Conservation (phyloP, 2,113 vertebrate genomes). For the Clarias macrocephalus region DNA sequence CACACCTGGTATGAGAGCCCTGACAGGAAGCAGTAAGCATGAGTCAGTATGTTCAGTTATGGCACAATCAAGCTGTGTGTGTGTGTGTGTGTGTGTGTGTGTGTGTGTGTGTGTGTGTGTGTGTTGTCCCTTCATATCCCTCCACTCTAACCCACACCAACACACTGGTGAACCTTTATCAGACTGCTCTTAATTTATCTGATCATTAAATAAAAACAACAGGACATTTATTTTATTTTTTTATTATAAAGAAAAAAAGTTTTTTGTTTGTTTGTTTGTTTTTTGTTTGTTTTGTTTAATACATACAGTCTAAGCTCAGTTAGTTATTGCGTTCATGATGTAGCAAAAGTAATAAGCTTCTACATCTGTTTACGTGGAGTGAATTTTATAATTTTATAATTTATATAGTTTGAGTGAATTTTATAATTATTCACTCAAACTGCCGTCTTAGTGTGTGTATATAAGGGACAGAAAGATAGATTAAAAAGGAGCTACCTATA, state of each 20-base stretch:
- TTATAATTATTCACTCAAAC: no score
- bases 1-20: constrained; percentile 21
- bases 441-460: no score
- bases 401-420: no score
- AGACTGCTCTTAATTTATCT: not conserved
- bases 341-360: not conserved
- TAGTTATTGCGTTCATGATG: not conserved
- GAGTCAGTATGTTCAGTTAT: not conserved
- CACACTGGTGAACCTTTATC: not conserved
- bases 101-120: constrained; percentile 1
- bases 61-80: not conserved
- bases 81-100: constrained; percentile 22
- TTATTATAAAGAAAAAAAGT: no score
- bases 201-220: not conserved
- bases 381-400: no score
- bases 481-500: not conserved
- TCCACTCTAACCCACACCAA: not conserved
- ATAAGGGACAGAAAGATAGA: not conserved
- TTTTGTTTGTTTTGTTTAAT: no score
- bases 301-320: not conserved
- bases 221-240: no score
- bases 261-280: no score
- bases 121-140: not conserved
- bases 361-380: no score
- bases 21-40: constrained; percentile 12